Percentiles rank a stretch among this genome's conserved stretches.
Conservation (phyloP, 2,888 invertebrate genomes). For the Meghimatium bilineatum region DNA sequence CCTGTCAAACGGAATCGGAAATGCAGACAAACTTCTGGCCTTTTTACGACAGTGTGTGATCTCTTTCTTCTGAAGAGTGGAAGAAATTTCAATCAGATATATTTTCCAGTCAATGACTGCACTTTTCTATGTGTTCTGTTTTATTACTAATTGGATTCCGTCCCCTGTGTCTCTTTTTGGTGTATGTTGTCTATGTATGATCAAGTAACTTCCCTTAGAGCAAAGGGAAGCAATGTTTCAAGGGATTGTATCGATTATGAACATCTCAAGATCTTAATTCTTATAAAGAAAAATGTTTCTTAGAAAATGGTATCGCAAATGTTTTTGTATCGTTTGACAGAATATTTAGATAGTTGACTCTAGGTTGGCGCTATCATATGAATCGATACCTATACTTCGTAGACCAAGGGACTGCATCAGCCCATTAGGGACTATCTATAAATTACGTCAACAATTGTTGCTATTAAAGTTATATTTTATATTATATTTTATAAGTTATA, state of each 20-base stretch:
- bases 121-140: constrained; percentile 16
- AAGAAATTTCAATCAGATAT: constrained; percentile 32
- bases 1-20: constrained; percentile 33
- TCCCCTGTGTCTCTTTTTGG: background rate
- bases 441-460: too few species aligned
- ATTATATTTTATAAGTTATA: too few species aligned
- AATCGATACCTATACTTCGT: too few species aligned
- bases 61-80: background rate
- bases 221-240: background rate
- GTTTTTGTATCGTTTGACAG: background rate
- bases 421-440: too few species aligned
- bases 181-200: background rate
- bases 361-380: too few species aligned
- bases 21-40: constrained; percentile 20
- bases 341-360: background rate
- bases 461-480: too few species aligned
- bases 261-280: background rate
- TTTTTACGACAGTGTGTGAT: constrained; percentile 25
- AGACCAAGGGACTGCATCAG: too few species aligned
- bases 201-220: background rate
- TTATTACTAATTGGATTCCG: constrained; percentile 28
- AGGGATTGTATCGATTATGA: background rate
- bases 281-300: background rate
- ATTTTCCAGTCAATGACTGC: constrained; percentile 19
- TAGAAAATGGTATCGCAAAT: background rate